Evolutionary conservation across 2,888 invertebrate genomes (phyloP).

Genomic region (Netelia inedita): DNA sequence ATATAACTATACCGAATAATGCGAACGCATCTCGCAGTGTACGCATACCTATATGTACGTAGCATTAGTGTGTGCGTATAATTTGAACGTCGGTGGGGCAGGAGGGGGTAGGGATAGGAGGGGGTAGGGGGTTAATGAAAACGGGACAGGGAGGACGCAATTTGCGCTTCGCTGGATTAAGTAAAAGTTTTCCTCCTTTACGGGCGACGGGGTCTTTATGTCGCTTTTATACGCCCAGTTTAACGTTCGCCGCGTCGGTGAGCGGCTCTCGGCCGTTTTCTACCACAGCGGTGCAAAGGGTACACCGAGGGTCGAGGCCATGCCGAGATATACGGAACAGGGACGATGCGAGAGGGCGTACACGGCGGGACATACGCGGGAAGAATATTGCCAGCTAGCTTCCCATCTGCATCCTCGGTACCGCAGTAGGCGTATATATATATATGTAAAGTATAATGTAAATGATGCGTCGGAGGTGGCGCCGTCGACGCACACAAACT

Average conservation of each 20-base stretch:
- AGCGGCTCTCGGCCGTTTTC: slow-evolving; percentile 10
- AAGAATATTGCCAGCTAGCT: slow-evolving; percentile 25
- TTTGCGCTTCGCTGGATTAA: slow-evolving; percentile 79
- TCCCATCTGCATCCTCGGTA: no score
- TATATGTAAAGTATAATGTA: no score
- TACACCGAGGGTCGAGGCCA: neutral
- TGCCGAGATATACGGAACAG: no score
- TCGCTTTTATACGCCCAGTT: slow-evolving; percentile 76
- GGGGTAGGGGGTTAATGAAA: slow-evolving; percentile 75
- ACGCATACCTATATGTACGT: neutral
- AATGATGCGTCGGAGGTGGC: no score
- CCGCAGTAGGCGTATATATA: no score
- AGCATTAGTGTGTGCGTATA: slow-evolving; percentile 4
- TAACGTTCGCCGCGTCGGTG: slow-evolving; percentile 54
- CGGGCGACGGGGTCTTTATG: slow-evolving; percentile 73
- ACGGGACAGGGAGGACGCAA: slow-evolving; percentile 76
- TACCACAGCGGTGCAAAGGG: slow-evolving; percentile 1
- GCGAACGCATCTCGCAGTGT: slow-evolving; percentile 21
- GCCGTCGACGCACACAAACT: no score
- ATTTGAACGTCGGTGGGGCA: slow-evolving; percentile 15
- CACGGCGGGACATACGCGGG: neutral
- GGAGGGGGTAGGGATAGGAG: no score
- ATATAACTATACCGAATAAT: slow-evolving; percentile 37
- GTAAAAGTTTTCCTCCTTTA: slow-evolving; percentile 78
- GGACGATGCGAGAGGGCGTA: neutral